Evolutionary conservation across 2,113 vertebrate genomes (phyloP).

Genomic region (Datnioides undecimradiatus): DNA sequence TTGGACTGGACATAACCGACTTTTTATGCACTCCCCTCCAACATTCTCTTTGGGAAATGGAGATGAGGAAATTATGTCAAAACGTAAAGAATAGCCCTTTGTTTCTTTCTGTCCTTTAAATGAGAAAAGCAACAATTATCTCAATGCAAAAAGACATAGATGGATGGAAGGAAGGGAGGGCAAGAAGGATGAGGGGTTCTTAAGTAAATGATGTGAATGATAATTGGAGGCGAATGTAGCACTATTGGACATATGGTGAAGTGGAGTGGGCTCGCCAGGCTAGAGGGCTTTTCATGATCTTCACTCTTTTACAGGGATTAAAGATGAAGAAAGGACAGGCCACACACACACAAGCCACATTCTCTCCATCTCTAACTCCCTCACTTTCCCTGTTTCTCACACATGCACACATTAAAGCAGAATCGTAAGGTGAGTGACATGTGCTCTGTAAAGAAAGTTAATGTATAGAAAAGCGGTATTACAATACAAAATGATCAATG

Average conservation of each 20-base stretch:
- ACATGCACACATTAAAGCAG: not conserved
- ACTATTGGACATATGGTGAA: conserved; percentile 93
- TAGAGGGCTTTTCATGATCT: conserved; percentile 87
- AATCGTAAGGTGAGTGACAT: not conserved
- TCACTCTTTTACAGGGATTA: conserved; percentile 96
- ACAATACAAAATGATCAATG: not conserved
- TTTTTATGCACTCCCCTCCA: not conserved
- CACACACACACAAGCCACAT: conserved; percentile 83
- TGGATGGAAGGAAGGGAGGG: not conserved
- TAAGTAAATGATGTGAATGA: conserved; percentile 91
- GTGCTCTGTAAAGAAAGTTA: not conserved
- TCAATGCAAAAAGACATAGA: conserved; percentile 83
- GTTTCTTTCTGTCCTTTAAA: conserved; percentile 77
- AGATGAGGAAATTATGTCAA: conserved; percentile 63
- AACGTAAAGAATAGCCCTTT: conserved; percentile 81
- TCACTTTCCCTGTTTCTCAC: not conserved
- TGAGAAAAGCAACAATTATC: conserved; percentile 90
- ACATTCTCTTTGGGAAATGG: not conserved
- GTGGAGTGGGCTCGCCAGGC: conserved; percentile 79
- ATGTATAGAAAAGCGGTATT: not conserved
- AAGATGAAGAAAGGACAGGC: conserved; percentile 86
- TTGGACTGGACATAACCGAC: conserved; percentile 4
- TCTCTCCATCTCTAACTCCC: conserved; percentile 78
- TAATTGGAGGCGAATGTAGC: conserved; percentile 85
- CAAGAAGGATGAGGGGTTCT: conserved; percentile 61